phyloP scores from a whole-genome alignment of 1,140 invertebrate genomes.

The Rhopalosiphum padi region DNA sequence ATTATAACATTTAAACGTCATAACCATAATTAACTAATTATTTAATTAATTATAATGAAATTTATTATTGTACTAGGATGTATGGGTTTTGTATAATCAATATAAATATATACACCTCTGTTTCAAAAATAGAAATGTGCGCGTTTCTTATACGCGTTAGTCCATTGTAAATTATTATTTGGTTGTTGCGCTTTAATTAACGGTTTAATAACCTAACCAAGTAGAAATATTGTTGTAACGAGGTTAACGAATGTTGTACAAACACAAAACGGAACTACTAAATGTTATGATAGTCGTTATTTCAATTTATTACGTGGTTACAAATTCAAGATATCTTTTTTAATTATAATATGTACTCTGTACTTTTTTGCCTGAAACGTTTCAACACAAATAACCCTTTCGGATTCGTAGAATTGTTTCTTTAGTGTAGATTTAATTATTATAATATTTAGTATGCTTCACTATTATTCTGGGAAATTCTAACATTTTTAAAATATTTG shows the following conservation, averaged over 20 bases:
- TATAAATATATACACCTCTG: not conserved
- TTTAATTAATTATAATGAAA: not conserved
- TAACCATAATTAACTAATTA: not conserved
- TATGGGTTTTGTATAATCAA: not conserved
- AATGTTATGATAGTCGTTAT: not conserved
- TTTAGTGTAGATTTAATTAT: not conserved
- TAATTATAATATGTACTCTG: not conserved
- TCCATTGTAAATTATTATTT: not conserved
- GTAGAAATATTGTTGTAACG: not conserved
- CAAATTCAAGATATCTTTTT: not conserved
- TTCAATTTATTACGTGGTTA: not conserved
- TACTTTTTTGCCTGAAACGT: not conserved
- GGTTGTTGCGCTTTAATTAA: not conserved
- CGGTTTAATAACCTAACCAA: not conserved
- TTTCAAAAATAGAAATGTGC: not conserved
- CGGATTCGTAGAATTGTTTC: not conserved
- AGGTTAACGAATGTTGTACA: not conserved
- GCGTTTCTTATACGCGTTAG: not conserved
- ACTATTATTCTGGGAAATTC: no score
- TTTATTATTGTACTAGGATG: not conserved
- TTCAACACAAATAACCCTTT: not conserved
- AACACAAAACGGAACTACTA: not conserved
- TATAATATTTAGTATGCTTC: not conserved
- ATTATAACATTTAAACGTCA: not conserved
- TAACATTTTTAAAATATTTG: no score